phyloP scores from a whole-genome alignment of 2,888 invertebrate genomes.

The Theodoxus fluviatilis region DNA sequence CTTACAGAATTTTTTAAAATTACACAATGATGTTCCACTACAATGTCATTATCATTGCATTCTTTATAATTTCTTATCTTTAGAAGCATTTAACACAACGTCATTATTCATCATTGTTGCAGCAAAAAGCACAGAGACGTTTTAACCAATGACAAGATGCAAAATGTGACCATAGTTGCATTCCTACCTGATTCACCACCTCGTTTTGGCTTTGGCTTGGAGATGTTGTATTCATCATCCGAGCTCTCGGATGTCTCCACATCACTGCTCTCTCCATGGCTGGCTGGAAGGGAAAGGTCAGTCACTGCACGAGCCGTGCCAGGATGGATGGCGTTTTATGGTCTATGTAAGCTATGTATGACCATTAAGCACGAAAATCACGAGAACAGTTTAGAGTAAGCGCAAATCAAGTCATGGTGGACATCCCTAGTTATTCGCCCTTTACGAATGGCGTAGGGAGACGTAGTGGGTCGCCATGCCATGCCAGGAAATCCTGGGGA shows the following conservation, averaged over 20 bases:
- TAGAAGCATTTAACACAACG: background rate
- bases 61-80: background rate
- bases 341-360: too few species aligned
- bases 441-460: too few species aligned
- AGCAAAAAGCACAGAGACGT: background rate
- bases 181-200: conserved; percentile 37
- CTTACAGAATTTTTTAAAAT: too few species aligned
- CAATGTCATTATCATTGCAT: background rate
- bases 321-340: too few species aligned
- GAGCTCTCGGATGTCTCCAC: conserved; percentile 56
- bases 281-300: conserved; percentile 35
- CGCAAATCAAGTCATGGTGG: too few species aligned
- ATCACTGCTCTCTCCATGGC: conserved; percentile 59
- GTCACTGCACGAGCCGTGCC: too few species aligned
- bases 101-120: background rate
- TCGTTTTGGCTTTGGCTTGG: conserved; percentile 42
- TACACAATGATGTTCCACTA: too few species aligned
- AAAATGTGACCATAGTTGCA: background rate
- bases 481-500: too few species aligned
- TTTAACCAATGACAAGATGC: background rate
- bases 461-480: too few species aligned
- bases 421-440: too few species aligned
- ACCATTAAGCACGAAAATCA: too few species aligned
- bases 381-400: too few species aligned
- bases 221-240: conserved; percentile 61